Evolutionary conservation across 2,113 vertebrate genomes (phyloP), one percentile per base, ranked within the genome.

Genomic region (Odontesthes bonariensis): DNA sequence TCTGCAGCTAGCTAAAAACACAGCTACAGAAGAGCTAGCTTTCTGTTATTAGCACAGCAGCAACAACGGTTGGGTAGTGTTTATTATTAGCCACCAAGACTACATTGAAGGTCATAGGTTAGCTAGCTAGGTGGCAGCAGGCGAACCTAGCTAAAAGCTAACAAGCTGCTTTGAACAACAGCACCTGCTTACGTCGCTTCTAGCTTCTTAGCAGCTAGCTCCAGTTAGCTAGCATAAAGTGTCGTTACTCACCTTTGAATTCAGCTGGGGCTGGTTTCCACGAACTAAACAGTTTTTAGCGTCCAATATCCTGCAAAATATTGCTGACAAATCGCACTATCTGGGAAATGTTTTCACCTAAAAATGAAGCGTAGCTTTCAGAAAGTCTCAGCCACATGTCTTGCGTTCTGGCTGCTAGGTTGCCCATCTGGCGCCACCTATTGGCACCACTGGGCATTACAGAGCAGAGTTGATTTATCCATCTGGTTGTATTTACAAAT

Each of bases 361-460:
- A 82, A 78, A 81, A 57, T 60, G 80, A 53, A 85, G 76, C 73
- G 82, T 27, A 75, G 87, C 79, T 88, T 85, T 87, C 70, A 82
- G 54, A 91, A 90, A 91, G 85, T 90, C 87, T 82, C 87, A 69
- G 88, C 88, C 92, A 92, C 92, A 93, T 93, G 92, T 93, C 92
- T 82, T 77, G 83, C 62, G 10, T 73, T 73, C 83, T 57, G 71
- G 52, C 53, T 53, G 52, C 55, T 64, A 83, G 69, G 73, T 68
- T 33, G 59, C 60, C 55, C 56, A 31, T 69, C 42, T 75, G 73
- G 69, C 82, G 82, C 81, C 89, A 47, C 79, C 77, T 33, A 33
- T 8, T 42, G 88, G 72, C 57, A 0, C 69, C 74, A 40, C 40
- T 51, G 55, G 9, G 58, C 19, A 70, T 40, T 73, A 52, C 84